Base-by-base conservation (phyloP, 2,113 vertebrate genomes). In the Sturnus vulgaris region DNA sequence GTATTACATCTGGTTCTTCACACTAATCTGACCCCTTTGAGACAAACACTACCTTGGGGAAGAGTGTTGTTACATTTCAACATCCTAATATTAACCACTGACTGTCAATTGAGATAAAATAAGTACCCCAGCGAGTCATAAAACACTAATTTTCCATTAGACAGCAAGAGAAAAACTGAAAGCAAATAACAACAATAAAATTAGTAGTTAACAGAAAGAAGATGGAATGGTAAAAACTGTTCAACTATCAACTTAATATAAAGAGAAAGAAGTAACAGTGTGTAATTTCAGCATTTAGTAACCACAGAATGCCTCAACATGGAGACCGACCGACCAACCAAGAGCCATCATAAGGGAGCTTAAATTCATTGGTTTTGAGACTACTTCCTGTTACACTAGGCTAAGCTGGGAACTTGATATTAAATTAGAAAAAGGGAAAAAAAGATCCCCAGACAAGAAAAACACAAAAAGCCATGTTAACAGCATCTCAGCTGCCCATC, bases 151-250 rank as follows among this genome's bases (percentile, higher is more conserved):
- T 90, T 91, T 88, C 63, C 68, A 88, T 90, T 75, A 83, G 61
- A 75, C 25, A 82, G 42, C 52, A 90, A 92, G 46, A 91, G 42
- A 92, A 50, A 91, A 95, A 90, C 61, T 44, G 57, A 82, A 90
- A 55, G 90, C 82, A 94, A 95, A 70, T 69, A 82, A 82, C 59
- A 83, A 83, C 78, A 88, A 80, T 50, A 92, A 90, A 93, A 93
- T 88, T 55, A 91, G 37, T 25, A 1, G 1, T 82, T 91, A 89
- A 68, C n/a, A 93, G 83, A 93, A 90, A 88, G 31, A 81, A 95
- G 72, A 94, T 53, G 53, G 59, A 93, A 85, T 57, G 47, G 78
- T 33, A 88, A 82, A 82, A 91, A 42, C 50, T 25, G 50, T 75
- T 85, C 17, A 61, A 72, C 86, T 69, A 89, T 70, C 85, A 95